phyloP scores from a whole-genome alignment of 2,113 vertebrate species.

The Hylia prasina region DNA sequence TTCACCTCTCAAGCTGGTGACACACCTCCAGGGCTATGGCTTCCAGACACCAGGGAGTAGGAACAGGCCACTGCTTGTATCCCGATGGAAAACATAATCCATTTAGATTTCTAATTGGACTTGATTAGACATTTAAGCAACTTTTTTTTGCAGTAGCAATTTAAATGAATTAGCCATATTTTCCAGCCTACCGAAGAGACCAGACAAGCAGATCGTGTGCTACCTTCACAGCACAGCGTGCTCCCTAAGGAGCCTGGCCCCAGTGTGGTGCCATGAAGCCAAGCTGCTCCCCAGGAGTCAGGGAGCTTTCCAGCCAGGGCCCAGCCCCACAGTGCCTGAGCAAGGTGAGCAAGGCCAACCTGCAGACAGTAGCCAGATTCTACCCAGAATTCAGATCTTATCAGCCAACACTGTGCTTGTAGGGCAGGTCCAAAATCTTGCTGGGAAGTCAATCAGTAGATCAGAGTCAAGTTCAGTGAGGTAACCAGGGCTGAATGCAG shows the following conservation, averaged over 20 bases:
- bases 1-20: background rate
- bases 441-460: background rate
- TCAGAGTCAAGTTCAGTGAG: background rate
- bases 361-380: background rate
- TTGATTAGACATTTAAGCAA: background rate
- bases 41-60: background rate
- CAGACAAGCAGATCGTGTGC: background rate
- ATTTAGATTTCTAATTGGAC: background rate
- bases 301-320: background rate
- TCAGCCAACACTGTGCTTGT: background rate
- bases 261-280: rapidly evolving
- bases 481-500: background rate
- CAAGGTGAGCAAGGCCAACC: background rate
- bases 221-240: background rate
- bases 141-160: background rate
- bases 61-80: background rate
- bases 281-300: background rate
- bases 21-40: rapidly evolving
- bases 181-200: constrained; percentile 1
- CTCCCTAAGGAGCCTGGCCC: background rate
- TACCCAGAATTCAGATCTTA: background rate
- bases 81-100: background rate
- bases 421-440: background rate
- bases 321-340: background rate
- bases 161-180: background rate